A percentile compares a stretch with the other conserved stretches of the same genome.
These are phyloP conservation scores for Aspidiotus rigidus DNA, from an alignment of 2,888 invertebrate species.

Conservation along the genomic window DNA sequence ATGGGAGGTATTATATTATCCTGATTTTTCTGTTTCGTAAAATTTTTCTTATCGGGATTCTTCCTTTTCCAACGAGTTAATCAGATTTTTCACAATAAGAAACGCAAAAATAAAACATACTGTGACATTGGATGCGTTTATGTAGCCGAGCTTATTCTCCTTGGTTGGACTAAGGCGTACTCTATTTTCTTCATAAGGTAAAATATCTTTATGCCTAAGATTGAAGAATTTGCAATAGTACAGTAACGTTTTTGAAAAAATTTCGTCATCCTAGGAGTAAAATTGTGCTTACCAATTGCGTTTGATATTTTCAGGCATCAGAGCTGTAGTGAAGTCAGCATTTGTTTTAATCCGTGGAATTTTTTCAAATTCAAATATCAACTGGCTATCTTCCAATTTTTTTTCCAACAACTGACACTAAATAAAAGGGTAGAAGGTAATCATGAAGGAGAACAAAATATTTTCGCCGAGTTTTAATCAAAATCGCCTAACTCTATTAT, in stretches of 20 bases:
- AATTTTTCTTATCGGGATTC: background rate
- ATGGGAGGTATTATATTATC: no score
- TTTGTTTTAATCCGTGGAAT: conserved; percentile 61
- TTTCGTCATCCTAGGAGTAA: background rate
- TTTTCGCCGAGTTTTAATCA: background rate
- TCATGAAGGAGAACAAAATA: no score
- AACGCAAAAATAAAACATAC: conserved; percentile 45
- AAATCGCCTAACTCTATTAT: background rate
- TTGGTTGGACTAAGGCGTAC: conserved; percentile 72
- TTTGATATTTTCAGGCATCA: conserved; percentile 56
- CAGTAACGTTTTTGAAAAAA: no score
- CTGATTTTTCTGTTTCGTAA: background rate
- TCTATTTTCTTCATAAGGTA: conserved; percentile 86
- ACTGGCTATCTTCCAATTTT: conserved; percentile 61
- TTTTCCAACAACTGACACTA: conserved; percentile 57
- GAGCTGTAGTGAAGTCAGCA: conserved; percentile 62
- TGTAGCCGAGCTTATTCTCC: conserved; percentile 77
- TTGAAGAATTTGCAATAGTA: background rate
- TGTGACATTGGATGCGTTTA: conserved; percentile 85
- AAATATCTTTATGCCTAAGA: conserved; percentile 56
- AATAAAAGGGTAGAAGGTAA: conserved; percentile 39
- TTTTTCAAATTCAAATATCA: conserved; percentile 76
- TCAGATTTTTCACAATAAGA: background rate
- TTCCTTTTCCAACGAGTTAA: background rate
- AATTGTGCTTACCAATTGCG: conserved; percentile 45